Evolutionary conservation across 2,888 invertebrate genomes (phyloP), one percentile per base, ranked within the genome.

Genomic region (Rambutsinella grinnellia): DNA sequence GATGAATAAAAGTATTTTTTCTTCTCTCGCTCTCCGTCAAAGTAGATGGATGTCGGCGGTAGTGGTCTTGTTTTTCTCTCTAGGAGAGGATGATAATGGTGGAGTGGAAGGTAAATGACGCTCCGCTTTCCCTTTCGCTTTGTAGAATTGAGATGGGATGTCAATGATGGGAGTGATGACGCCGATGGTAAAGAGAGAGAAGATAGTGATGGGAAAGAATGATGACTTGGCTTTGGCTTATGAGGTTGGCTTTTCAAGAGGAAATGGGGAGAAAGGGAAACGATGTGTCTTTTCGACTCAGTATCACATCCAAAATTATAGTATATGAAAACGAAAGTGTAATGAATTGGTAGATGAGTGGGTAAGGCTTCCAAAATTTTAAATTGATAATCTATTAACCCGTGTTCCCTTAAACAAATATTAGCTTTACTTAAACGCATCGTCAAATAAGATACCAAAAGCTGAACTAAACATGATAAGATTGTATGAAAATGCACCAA

Each of bases 111-210:
- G n/a, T n/a, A n/a, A n/a, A 56, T 72, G 57, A 65, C 44, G 51
- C 44, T 70, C 70, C 61, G 53, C 57, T 66, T 68, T 58, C 44
- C 58, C 58, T 65, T 72, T 63, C 57, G 62, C 70, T 62, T 10
- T 24, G 58, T 23, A 24, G 28, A 13, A 36, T 26, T 24, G n/a
- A 27, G 27, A 54, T 51, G 65, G 44, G 49, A 65, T 72, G 65
- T 63, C 63, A 72, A 51, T 65, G 71, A 72, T 27, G 61, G 54
- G 44, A 65, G 70, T 58, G 65, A 70, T 27, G 63, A 53, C 46
- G 49, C 69, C 61, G 66, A 66, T 76, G 66, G 67, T 72, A 71
- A 77, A 67, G 71, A 77, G 71, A 63, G 62, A 67, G 71, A 67
- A 62, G 56, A 44, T 53, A 62, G 58, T 69, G 63, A 76, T 63